phyloP scores from a whole-genome alignment of 2,797 vertebrate genomes.

The Alosa sapidissima region DNA sequence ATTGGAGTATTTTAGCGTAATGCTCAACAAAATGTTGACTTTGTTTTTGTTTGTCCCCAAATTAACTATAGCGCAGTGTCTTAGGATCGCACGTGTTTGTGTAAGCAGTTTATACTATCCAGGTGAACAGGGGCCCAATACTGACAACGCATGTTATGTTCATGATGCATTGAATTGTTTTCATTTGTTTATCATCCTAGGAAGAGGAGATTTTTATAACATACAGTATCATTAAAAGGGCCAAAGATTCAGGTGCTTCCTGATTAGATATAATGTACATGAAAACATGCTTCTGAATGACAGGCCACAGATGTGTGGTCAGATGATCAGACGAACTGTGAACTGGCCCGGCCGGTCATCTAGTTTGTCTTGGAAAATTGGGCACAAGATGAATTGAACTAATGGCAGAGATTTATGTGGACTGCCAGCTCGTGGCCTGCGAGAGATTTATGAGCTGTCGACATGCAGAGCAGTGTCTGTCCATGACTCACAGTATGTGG shows the following conservation, averaged over 20 bases:
- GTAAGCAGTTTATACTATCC: background rate
- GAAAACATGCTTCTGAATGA: background rate
- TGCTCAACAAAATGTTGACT: too few species aligned
- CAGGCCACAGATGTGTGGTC: background rate
- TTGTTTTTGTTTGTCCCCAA: too few species aligned
- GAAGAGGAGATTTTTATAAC: background rate
- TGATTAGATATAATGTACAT: too few species aligned
- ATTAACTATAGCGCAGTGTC: too few species aligned
- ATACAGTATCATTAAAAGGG: background rate
- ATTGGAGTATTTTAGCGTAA: too few species aligned
- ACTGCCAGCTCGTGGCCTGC: background rate
- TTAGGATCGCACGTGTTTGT: too few species aligned
- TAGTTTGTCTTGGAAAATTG: background rate
- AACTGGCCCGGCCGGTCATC: background rate
- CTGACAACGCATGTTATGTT: background rate
- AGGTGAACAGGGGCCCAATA: background rate
- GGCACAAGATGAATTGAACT: slow-evolving; percentile 16
- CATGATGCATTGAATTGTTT: background rate
- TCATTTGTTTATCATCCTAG: background rate
- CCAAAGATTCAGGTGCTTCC: background rate
- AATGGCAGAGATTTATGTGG: background rate
- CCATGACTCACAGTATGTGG: background rate
- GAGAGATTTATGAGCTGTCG: slow-evolving; percentile 3
- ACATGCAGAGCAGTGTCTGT: background rate
- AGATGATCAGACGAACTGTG: background rate